These are phyloP conservation scores for Vicugna pacos DNA, from an alignment of 2,113 vertebrate genomes.

Conservation along the genomic window DNA sequence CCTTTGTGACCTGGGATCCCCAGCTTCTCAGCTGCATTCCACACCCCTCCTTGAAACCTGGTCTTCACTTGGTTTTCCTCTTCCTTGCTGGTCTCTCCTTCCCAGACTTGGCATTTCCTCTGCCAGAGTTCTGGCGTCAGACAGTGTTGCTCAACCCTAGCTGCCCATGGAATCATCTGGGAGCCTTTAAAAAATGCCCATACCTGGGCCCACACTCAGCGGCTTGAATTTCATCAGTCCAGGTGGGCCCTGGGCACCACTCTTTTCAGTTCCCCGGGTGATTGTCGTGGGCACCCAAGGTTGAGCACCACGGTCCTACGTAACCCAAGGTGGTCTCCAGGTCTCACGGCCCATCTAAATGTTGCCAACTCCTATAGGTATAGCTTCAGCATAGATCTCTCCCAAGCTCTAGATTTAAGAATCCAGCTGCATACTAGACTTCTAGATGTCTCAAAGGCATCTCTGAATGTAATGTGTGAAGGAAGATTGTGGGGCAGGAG, in stretches of 20 bases:
- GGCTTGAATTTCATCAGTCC: neutral
- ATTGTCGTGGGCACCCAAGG: neutral
- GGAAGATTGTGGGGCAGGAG: neutral
- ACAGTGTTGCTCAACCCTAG: neutral
- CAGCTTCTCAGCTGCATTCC: neutral
- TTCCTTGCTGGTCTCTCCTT: neutral
- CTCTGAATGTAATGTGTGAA: neutral
- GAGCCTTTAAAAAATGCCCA: neutral
- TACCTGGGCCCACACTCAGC: neutral
- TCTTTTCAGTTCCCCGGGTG: neutral
- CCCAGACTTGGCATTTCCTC: neutral
- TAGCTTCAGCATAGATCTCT: neutral
- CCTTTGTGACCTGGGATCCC: neutral
- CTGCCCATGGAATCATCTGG: neutral
- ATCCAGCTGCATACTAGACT: neutral
- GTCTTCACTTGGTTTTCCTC: neutral
- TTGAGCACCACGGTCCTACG: neutral
- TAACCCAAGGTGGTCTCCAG: neutral
- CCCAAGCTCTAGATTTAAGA: conserved; percentile 1
- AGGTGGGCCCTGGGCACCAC: neutral
- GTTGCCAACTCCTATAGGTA: neutral
- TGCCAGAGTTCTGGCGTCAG: neutral
- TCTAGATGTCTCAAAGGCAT: neutral
- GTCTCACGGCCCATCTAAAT: neutral
- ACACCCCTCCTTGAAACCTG: neutral